Conservation (phyloP, 2,113 vertebrate genomes). For the Heterotilapia buettikoferi region DNA sequence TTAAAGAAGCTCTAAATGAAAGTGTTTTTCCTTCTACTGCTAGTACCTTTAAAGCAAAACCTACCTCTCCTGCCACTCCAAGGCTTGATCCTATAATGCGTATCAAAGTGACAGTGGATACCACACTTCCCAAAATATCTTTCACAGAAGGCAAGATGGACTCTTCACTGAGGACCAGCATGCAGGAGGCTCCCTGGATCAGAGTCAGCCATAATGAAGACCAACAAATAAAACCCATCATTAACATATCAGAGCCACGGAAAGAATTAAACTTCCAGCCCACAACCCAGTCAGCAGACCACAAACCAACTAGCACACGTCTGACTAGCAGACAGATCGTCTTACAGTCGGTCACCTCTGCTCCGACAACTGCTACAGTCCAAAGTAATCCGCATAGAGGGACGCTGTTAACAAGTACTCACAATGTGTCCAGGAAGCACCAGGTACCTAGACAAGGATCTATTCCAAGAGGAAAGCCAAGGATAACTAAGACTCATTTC, state of each 20-base stretch:
- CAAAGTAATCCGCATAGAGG: not conserved
- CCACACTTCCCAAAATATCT: not conserved
- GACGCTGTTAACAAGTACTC: constrained; percentile 7
- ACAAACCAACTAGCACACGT: not conserved
- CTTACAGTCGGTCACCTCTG: not conserved
- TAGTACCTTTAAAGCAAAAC: not conserved
- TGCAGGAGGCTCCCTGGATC: not conserved
- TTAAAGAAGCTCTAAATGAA: constrained; percentile 12
- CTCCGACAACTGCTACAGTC: not conserved
- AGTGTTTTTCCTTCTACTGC: not conserved
- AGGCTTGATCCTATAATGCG: not conserved
- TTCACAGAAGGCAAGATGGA: not conserved
- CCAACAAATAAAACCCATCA: constrained; percentile 21
- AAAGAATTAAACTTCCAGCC: constrained; percentile 17
- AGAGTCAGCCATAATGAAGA: constrained; percentile 47
- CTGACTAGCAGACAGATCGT: not conserved
- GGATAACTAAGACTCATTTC: constrained; percentile 61
- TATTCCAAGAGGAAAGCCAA: constrained; percentile 66
- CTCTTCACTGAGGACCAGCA: not conserved
- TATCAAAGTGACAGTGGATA: not conserved
- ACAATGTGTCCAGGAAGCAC: not conserved
- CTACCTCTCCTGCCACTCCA: not conserved
- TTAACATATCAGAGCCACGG: not conserved
- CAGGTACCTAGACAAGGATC: not conserved
- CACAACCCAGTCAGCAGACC: constrained; percentile 9